phyloP scores from a whole-genome alignment of 2,113 vertebrate genomes.

The Aythya baeri region DNA sequence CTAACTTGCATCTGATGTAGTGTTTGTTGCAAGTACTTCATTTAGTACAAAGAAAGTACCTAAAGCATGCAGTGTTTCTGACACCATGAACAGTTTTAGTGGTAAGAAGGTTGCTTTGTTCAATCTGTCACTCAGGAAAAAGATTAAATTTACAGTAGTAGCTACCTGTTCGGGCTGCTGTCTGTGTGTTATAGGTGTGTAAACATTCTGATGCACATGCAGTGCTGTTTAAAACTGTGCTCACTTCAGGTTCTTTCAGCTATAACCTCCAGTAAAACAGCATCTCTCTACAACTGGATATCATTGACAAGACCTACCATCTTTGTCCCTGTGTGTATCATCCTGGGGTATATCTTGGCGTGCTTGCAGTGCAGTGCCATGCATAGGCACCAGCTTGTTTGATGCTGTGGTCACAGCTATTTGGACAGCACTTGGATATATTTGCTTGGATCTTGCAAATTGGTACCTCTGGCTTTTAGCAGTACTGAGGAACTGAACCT shows the following conservation, averaged over 20 bases:
- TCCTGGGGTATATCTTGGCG: not conserved
- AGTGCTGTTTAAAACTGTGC: not conserved
- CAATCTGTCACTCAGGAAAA: not conserved
- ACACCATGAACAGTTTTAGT: not conserved
- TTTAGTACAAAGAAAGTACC: not conserved
- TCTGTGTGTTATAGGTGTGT: not conserved
- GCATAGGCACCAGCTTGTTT: not conserved
- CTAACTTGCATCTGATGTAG: not conserved
- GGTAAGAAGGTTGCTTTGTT: not conserved
- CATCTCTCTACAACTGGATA: not conserved
- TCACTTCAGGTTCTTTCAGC: not conserved
- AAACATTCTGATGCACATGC: not conserved
- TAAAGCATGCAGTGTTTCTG: not conserved
- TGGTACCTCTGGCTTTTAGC: not conserved
- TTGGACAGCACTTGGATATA: not conserved
- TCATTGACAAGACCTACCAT: not conserved
- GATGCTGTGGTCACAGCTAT: fast-evolving
- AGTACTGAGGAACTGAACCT: not conserved
- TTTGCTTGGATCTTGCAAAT: not conserved
- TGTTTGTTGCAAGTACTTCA: not conserved
- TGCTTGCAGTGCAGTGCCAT: fast-evolving
- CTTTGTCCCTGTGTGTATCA: not conserved
- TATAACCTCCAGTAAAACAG: not conserved
- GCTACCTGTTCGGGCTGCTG: not conserved
- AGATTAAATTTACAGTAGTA: not conserved